Evolutionary conservation across 2,888 invertebrate species (phyloP), one percentile per base, ranked within the genome.

Genomic region (Perizoma flavofasciatum): DNA sequence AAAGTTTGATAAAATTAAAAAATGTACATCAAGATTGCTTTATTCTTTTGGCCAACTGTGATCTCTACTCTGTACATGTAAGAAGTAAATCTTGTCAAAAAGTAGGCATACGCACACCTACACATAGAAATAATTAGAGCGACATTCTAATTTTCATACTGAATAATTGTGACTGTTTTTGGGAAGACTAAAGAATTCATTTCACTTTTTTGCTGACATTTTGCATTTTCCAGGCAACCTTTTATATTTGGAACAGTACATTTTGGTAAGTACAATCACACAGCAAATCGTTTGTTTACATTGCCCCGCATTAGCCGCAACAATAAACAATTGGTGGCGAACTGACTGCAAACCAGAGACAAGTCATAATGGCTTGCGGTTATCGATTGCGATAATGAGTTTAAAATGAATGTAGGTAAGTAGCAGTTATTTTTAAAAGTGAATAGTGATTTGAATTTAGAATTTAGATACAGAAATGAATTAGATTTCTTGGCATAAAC

Each of bases 291-390:
- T 61, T 54, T 65, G 65, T 69, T 66, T 65, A 66, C 63, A 63
- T 61, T 59, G 43, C 45, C 37, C 32, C 46, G 61, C 67, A 69
- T 69, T 69, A 69, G 63, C 65, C 50, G 47, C 46, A 58, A 68
- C 72, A 73, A 75, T 70, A 75, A 74, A 74, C 73, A 68, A 68
- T 63, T 53, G 63, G 8, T 48, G 51, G 41, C 43, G 53, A 44
- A 62, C 61, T 59, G 56, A 67, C 63, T 65, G 63, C 66, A 61
- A 47, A 60, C 37, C 56, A 56, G 37, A 52, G 59, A 53, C 59
- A 59, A 34, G 35, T 43, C 49, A n/a, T 56, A 55, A 55, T 63
- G 45, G 48, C 37, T 62, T 66, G 68, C 49, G 66, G 66, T 65
- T 66, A 48, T 53, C 46, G 39, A 45, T 35, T 34, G 37, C 45